Conservation (phyloP, 2,888 invertebrate genomes). For the Hyppa rectilinea region DNA sequence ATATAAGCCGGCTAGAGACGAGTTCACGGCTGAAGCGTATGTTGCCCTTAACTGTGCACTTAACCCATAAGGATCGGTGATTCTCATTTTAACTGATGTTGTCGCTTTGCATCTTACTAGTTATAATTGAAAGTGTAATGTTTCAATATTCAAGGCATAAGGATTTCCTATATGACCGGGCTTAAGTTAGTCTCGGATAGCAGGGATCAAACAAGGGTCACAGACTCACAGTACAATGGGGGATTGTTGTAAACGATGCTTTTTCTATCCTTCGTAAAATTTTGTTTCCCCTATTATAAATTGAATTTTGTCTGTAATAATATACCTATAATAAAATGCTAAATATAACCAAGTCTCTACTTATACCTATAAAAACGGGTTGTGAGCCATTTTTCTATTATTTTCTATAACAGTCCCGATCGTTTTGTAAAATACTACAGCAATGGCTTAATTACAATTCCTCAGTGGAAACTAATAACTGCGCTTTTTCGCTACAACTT, state of each 20-base stretch:
- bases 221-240: background rate
- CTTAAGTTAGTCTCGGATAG: slow-evolving; percentile 3
- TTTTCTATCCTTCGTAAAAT: background rate
- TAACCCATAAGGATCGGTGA: too few relatives aligned
- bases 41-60: slow-evolving; percentile 42
- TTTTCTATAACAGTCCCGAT: background rate
- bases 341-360: too few relatives aligned
- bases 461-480: background rate
- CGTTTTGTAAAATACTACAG: background rate
- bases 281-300: slow-evolving; percentile 3
- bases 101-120: slow-evolving; percentile 10
- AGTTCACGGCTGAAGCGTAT: background rate
- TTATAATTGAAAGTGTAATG: background rate
- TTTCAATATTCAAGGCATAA: background rate
- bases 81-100: slow-evolving; percentile 25
- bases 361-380: background rate
- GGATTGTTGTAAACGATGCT: background rate
- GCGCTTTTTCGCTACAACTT: background rate
- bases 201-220: slow-evolving; percentile 9
- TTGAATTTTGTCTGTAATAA: too few relatives aligned
- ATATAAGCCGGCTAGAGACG: slow-evolving; percentile 13
- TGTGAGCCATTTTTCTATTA: background rate
- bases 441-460: background rate
- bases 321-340: too few relatives aligned
- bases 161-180: slow-evolving; percentile 5